Conservation (phyloP, 2,888 invertebrate species). For the Hypomecis punctinalis region DNA sequence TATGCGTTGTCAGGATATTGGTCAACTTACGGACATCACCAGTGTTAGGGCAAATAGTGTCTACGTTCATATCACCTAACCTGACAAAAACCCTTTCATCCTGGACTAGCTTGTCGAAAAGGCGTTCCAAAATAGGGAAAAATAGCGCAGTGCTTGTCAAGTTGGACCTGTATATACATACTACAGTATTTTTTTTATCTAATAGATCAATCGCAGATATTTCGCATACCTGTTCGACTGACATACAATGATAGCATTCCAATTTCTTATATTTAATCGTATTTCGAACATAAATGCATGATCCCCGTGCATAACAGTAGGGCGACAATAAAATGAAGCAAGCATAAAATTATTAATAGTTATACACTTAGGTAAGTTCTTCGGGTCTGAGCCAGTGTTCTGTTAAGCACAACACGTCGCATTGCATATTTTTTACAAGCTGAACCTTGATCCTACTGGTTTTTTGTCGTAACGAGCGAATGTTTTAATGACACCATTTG, state of each 20-base stretch:
- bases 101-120: neutral
- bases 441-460: slow-evolving; percentile 13
- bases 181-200: neutral
- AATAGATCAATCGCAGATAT: neutral
- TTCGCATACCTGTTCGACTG: slow-evolving; percentile 2
- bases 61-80: neutral
- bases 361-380: slow-evolving; percentile 6
- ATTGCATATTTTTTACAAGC: slow-evolving; percentile 5
- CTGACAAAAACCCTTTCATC: neutral
- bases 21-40: neutral
- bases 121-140: neutral
- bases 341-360: slow-evolving; percentile 3
- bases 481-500: slow-evolving; percentile 17
- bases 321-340: slow-evolving; percentile 12
- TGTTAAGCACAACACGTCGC: slow-evolving; percentile 9
- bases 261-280: neutral
- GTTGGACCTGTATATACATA: slow-evolving; percentile 1
- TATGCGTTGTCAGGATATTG: neutral
- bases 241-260: neutral
- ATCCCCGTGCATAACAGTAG: slow-evolving; percentile 6
- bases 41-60: neutral
- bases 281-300: slow-evolving; percentile 13
- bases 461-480: slow-evolving; percentile 12
- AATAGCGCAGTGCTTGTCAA: neutral
- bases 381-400: too few species aligned